These are phyloP conservation scores for Pentamera pediparva DNA, from an alignment of 53 echinoderm and acorn worm genomes.

Conservation along the genomic window DNA sequence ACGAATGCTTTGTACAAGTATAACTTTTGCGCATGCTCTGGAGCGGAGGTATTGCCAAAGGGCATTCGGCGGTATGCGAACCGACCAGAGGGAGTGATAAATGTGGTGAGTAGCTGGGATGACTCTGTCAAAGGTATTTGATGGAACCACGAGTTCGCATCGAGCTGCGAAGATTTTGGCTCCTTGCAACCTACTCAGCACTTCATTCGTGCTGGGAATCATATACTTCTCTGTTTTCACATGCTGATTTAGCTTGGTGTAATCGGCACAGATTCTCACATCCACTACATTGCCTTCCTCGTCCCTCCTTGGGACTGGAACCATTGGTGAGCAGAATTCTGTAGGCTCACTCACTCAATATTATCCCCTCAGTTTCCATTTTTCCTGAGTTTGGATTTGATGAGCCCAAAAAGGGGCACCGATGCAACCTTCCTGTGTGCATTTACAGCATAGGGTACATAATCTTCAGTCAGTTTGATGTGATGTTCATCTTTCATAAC, in stretches of 20 bases:
- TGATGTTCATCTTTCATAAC: conserved; percentile 1
- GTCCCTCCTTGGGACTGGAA: conserved; percentile 37
- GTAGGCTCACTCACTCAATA: conserved; percentile 43
- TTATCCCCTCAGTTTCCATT: conserved; percentile 45
- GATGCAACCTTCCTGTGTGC: not conserved
- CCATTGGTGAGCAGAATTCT: conserved; percentile 46
- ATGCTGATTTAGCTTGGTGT: conserved; percentile 37
- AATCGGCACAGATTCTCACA: conserved; percentile 57
- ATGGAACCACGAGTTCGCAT: conserved; percentile 50
- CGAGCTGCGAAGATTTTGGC: conserved; percentile 47
- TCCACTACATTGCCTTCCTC: conserved; percentile 28
- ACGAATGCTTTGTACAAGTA: no score
- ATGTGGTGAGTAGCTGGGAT: conserved; percentile 29
- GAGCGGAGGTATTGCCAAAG: conserved; percentile 54
- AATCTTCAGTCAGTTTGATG: not conserved
- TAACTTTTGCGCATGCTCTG: conserved; percentile 23
- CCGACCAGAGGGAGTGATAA: conserved; percentile 44
- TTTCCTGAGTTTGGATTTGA: conserved; percentile 39
- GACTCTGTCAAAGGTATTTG: conserved; percentile 45
- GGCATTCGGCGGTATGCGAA: conserved; percentile 40
- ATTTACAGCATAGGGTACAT: not conserved
- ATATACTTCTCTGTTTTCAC: conserved; percentile 41
- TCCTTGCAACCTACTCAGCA: conserved; percentile 39
- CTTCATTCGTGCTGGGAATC: conserved; percentile 33
- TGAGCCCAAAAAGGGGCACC: not conserved